Evolutionary conservation across 2,113 vertebrate genomes (phyloP).

Genomic region (Vombatus ursinus): DNA sequence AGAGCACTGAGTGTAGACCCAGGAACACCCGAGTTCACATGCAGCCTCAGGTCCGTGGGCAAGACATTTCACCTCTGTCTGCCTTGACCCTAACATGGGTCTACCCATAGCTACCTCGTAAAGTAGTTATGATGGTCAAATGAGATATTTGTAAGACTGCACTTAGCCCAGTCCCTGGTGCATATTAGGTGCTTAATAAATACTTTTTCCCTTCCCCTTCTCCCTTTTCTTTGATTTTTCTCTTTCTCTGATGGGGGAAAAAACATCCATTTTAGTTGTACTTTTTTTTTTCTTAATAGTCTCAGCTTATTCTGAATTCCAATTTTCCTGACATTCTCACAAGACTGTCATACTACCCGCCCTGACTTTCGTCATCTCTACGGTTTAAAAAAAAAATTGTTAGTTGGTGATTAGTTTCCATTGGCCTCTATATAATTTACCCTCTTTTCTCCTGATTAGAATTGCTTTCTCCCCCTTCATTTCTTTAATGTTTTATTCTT

Average conservation of each 20-base stretch:
- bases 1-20: too few relatives aligned
- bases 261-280: background rate
- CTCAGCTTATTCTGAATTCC: background rate
- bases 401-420: background rate
- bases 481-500: background rate
- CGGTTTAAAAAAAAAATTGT: background rate
- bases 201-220: background rate
- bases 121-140: background rate
- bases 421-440: background rate
- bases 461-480: background rate
- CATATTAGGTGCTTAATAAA: background rate
- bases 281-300: too few relatives aligned
- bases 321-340: background rate
- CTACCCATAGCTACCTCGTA: background rate
- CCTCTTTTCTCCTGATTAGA: background rate
- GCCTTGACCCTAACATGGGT: background rate
- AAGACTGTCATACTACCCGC: background rate
- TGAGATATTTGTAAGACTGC: background rate
- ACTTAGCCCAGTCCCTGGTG: background rate
- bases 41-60: background rate
- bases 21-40: too few relatives aligned
- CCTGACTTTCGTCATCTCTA: background rate
- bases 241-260: background rate
- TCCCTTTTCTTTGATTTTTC: background rate
- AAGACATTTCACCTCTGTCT: background rate